Percentiles rank a stretch among this genome's conserved stretches.
Evolutionary conservation across 2,113 vertebrate genomes (phyloP).

Genomic region (Kryptolebias marmoratus): DNA sequence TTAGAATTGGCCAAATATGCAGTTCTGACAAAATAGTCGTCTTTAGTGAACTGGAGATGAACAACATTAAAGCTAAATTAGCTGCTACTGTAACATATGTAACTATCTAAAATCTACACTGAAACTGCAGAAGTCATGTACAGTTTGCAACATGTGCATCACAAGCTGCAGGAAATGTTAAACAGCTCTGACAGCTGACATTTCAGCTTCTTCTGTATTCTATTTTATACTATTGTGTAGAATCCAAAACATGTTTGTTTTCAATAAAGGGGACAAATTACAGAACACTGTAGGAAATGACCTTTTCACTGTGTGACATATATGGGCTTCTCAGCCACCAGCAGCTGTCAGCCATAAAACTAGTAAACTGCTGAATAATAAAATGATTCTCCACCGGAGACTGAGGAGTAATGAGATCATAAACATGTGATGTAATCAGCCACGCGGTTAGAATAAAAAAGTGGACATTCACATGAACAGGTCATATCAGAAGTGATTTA

Average conservation of each 20-base stretch:
- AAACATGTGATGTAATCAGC: background rate
- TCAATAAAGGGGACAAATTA: slow-evolving; percentile 14
- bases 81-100: too few species aligned
- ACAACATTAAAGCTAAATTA: background rate
- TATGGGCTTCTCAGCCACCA: slow-evolving; percentile 21
- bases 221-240: background rate
- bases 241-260: slow-evolving; percentile 4
- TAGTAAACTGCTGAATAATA: slow-evolving; percentile 1
- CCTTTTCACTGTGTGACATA: slow-evolving; percentile 39
- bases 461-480: background rate
- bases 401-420: background rate
- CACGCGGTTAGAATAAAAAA: background rate
- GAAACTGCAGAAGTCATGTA: too few species aligned
- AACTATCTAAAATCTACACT: too few species aligned
- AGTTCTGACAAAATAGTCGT: background rate
- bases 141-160: too few species aligned
- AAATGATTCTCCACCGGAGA: background rate
- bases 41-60: background rate
- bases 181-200: background rate
- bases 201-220: background rate
- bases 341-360: slow-evolving; percentile 12
- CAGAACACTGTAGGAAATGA: slow-evolving; percentile 3
- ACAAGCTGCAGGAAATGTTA: background rate
- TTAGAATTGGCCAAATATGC: background rate
- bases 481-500: background rate